Evolutionary conservation across 2,113 vertebrate species (phyloP).

Genomic region (Lamprologus speciosus): DNA sequence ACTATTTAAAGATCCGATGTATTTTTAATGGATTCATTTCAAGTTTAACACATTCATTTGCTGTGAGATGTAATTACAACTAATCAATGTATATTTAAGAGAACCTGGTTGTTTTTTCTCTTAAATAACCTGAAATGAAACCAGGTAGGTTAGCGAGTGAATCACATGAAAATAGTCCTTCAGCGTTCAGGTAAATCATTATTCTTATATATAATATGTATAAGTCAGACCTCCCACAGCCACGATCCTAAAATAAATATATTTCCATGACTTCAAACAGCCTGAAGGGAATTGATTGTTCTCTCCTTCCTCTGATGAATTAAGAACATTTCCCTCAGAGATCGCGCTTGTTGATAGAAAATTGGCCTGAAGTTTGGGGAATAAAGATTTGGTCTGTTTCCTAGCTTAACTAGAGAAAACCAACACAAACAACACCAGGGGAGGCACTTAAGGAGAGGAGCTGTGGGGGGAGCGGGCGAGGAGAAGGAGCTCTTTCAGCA

Average conservation of each 20-base stretch:
- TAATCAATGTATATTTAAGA: neutral
- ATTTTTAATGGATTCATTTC: neutral
- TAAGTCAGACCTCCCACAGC: neutral
- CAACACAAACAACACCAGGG: slow-evolving; percentile 68
- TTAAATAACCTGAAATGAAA: neutral
- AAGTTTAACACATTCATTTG: neutral
- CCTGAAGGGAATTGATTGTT: slow-evolving; percentile 43
- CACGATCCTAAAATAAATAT: slow-evolving; percentile 43
- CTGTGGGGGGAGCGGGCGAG: neutral
- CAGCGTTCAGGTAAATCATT: neutral
- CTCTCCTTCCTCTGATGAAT: slow-evolving; percentile 53
- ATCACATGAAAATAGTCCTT: neutral
- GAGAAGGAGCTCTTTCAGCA: slow-evolving; percentile 48
- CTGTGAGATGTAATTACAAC: neutral
- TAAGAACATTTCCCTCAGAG: slow-evolving; percentile 52
- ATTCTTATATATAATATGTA: neutral
- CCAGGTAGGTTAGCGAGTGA: neutral
- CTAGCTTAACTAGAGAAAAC: slow-evolving; percentile 65
- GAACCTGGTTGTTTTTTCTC: neutral
- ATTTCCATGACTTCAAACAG: slow-evolving; percentile 56
- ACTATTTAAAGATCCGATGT: neutral
- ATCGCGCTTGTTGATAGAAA: slow-evolving; percentile 45
- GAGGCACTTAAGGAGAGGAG: slow-evolving; percentile 61
- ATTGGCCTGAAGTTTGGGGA: slow-evolving; percentile 67
- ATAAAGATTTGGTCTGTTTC: slow-evolving; percentile 68